Evolutionary conservation across 2,113 vertebrate genomes (phyloP).

Genomic region (Nycticebus coucang): DNA sequence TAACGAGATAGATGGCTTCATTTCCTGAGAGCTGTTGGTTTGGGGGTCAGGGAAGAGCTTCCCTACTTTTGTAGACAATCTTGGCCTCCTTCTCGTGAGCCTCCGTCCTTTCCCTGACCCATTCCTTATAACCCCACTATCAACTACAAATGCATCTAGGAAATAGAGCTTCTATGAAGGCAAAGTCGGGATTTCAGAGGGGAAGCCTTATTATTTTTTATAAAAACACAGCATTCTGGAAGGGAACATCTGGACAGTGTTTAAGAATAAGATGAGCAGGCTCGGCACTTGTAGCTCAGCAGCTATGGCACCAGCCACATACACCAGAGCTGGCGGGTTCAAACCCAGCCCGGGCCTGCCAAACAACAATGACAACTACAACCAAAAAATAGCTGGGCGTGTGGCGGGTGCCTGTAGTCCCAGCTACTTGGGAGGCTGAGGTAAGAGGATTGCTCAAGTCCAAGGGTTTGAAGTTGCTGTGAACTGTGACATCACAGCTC

Average conservation of each 20-base stretch:
- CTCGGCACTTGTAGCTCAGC: too few species aligned
- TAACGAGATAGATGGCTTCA: constrained; percentile 31
- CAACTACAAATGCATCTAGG: constrained; percentile 1
- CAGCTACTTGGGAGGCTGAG: too few species aligned
- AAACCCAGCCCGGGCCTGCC: too few species aligned
- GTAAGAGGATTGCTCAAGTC: too few species aligned
- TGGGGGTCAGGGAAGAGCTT: not conserved
- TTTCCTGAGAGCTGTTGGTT: not conserved
- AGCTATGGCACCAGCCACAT: too few species aligned
- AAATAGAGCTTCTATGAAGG: not conserved
- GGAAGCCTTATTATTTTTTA: not conserved
- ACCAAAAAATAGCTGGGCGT: too few species aligned
- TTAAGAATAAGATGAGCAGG: not conserved
- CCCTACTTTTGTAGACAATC: not conserved
- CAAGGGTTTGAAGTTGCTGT: too few species aligned
- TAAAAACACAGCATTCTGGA: not conserved
- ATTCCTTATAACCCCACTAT: not conserved
- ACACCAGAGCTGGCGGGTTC: too few species aligned
- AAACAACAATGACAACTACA: too few species aligned
- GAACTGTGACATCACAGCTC: too few species aligned
- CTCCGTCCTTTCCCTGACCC: not conserved
- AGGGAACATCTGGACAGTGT: not conserved
- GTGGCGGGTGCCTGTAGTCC: too few species aligned
- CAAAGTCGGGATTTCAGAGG: not conserved
- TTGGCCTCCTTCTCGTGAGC: not conserved